Base-by-base conservation (phyloP, 2,113 vertebrate species). In the Neodontobutis hainanensis region DNA sequence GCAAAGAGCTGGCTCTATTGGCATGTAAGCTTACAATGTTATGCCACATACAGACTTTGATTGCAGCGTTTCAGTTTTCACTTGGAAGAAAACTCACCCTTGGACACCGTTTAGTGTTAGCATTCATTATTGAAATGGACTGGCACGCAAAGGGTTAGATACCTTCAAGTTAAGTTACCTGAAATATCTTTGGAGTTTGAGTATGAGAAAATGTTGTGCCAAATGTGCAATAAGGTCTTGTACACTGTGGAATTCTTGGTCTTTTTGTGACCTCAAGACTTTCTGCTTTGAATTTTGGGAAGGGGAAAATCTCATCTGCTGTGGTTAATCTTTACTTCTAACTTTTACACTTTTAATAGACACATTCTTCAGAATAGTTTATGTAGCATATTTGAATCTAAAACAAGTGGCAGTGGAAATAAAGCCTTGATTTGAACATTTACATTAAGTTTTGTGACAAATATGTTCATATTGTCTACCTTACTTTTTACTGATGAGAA, bases 161-260 rank as follows among this genome's bases (percentile, higher is more conserved):
- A 27, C 19, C 19, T 27, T 27, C 19, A 27, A 3, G 19, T 27
- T 27, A 2, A 50, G 36, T 68, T 52, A 16, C 51, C 51, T 34
- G 14, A 51, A 61, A 44, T 64, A 53, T 53, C 70, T 27, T 32
- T 74, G 57, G 34, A 60, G 49, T 58, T 78, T 51, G 51, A n/a
- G 61, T 82, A 3, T 70, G 6, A 63, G 52, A 61, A 48, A 19
- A 73, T 78, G 88, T 89, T 78, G 88, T 89, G 89, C 88, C 88
- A 91, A 88, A 87, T 70, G 64, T 87, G 86, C 86, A 89, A 90
- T 90, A 85, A 85, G 73, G 86, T 88, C 85, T 76, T 77, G 83
- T 77, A 88, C 89, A 89, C 87, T 89, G 87, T 85, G 75, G 83
- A 75, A 70, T 63, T 80, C 19, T 79, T 70, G 48, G 67, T 70